Evolutionary conservation across 2,797 vertebrate species (phyloP).

Genomic region (Sylvilagus floridanus): DNA sequence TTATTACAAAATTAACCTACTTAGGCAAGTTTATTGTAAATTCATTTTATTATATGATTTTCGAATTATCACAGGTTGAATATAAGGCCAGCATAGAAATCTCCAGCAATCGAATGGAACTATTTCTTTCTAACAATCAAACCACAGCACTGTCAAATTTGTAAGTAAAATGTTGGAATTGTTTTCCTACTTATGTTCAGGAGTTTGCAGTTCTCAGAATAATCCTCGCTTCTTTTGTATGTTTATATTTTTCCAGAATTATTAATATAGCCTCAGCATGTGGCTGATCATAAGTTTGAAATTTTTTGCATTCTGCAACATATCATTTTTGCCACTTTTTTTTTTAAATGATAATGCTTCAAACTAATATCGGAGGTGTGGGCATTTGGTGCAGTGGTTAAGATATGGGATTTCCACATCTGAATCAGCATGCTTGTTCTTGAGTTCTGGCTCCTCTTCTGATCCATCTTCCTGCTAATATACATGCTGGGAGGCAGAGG

Average conservation of each 20-base stretch:
- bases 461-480: no score
- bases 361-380: neutral
- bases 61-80: neutral
- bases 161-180: neutral
- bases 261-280: neutral
- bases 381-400: no score
- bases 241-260: neutral
- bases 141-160: neutral
- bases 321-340: neutral
- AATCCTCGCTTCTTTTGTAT: neutral
- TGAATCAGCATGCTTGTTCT: no score
- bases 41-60: slow-evolving; percentile 15
- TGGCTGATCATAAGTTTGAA: neutral
- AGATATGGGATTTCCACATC: no score
- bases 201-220: neutral
- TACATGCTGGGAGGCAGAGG: no score
- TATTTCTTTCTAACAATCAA: neutral
- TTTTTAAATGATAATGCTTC: neutral
- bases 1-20: neutral
- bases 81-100: neutral
- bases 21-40: neutral
- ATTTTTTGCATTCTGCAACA: neutral
- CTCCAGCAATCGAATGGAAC: neutral
- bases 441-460: no score
- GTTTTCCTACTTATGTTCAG: neutral